These are phyloP conservation scores for Temnothorax longispinosus DNA, from an alignment of 1,140 invertebrate species.

Conservation along the genomic window DNA sequence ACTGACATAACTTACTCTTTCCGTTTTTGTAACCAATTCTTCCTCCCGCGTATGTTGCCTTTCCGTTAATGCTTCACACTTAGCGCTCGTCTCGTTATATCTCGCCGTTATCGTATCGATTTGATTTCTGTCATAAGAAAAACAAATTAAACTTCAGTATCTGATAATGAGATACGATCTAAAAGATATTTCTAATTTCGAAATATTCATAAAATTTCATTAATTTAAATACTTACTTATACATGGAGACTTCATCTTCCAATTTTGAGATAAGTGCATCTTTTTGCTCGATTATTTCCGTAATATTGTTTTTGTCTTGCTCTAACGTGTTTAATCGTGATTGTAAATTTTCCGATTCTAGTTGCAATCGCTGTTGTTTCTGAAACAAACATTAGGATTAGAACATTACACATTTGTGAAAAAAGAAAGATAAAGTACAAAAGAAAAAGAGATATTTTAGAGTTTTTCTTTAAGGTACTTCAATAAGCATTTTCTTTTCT, in stretches of 20 bases:
- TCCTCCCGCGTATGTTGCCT: constrained; percentile 14
- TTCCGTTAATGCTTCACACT: not conserved
- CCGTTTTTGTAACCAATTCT: constrained; percentile 11
- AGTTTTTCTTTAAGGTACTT: constrained; percentile 35
- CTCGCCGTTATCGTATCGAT: not conserved
- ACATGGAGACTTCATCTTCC: constrained; percentile 27
- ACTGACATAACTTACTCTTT: not conserved
- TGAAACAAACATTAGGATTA: constrained; percentile 40
- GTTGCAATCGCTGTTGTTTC: constrained; percentile 55
- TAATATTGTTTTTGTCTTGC: constrained; percentile 49
- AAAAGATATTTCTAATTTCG: not conserved
- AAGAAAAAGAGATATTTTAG: not conserved
- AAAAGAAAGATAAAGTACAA: not conserved
- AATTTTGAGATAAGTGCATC: constrained; percentile 28
- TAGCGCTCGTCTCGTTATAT: not conserved
- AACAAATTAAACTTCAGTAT: not conserved
- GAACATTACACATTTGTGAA: not conserved
- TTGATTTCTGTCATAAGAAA: constrained; percentile 26
- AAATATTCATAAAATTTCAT: not conserved
- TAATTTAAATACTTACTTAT: constrained; percentile 38
- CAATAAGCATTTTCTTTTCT: constrained; percentile 60
- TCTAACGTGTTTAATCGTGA: constrained; percentile 29
- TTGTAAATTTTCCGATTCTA: constrained; percentile 46
- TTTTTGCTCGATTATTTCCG: constrained; percentile 26
- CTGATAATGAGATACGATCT: not conserved